Evolutionary conservation across 2,888 invertebrate genomes (phyloP).

Genomic region (Harpagoxenus sublaevis): DNA sequence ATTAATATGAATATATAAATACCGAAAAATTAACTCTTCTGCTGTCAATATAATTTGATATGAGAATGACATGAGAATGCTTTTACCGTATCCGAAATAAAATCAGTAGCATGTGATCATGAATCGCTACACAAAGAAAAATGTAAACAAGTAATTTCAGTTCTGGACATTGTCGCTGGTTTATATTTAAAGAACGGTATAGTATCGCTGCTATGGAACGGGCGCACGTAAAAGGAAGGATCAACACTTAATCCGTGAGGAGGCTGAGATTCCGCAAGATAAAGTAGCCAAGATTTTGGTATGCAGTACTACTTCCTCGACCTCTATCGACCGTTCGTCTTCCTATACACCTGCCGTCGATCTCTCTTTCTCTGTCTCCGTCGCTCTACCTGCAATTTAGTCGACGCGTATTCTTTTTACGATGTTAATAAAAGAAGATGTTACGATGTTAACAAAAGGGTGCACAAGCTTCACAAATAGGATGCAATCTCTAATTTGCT

Average conservation of each 20-base stretch:
- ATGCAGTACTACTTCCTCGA: constrained; percentile 36
- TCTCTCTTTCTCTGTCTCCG: not conserved
- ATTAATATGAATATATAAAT: not conserved
- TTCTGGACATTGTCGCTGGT: constrained; percentile 16
- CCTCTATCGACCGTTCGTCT: constrained; percentile 48
- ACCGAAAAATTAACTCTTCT: not conserved
- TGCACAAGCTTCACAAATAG: not conserved
- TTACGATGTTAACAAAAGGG: constrained; percentile 19
- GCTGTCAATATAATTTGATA: not conserved
- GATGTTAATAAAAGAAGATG: constrained; percentile 31
- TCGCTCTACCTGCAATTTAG: constrained; percentile 11
- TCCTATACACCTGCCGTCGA: not conserved
- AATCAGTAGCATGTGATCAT: not conserved
- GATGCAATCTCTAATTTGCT: constrained; percentile 17
- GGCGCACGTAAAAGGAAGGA: constrained; percentile 40
- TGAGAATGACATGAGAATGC: not conserved
- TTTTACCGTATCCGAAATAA: not conserved
- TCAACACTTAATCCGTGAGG: constrained; percentile 57
- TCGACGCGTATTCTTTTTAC: constrained; percentile 6
- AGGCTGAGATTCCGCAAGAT: constrained; percentile 50
- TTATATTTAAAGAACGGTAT: not conserved
- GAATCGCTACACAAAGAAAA: constrained; percentile 40
- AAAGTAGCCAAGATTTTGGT: constrained; percentile 54
- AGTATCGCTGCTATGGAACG: constrained; percentile 4
- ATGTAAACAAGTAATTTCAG: constrained; percentile 60